Evolutionary conservation across 2,113 vertebrate species (phyloP), one percentile per base, ranked within the genome.

Genomic region (Oreochromis tanganicae): DNA sequence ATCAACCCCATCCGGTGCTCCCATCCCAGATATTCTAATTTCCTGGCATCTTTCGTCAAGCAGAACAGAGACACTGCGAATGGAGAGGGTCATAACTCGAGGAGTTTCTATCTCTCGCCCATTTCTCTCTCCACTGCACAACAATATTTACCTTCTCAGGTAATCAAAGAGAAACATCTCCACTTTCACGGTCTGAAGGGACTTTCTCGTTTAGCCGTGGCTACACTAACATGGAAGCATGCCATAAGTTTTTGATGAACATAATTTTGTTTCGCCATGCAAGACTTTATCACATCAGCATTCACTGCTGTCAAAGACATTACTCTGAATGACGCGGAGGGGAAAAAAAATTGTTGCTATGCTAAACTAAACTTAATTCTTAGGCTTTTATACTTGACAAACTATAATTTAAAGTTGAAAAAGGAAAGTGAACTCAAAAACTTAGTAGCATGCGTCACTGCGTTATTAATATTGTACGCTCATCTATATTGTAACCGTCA

Each of bases 81-180:
- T 9, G 19, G 4, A 19, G 3, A 50, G 71, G 29, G 36, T 54
- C 81, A 54, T 34, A 48, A 52, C 86, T 87, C 27, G 17, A 83
- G 50, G 66, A 84, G 83, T 79, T 75, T 85, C 86, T 21, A 73
- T 66, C 68, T 61, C 68, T 88, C 68, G 43, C 68, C 79, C 57
- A 81, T 54, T 80, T 89, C 86, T 87, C 85, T 87, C 83, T 88
- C 66, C 63, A 19, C 85, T 78, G 85, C 82, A 81, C 82, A 80
- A 4, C 12, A 16, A 13, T 81, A 87, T 88, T 90, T 84, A 90
- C 61, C 80, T 82, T 24, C n/a, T 84, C 63, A 63, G 68, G 87
- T 82, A 82, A 91, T 91, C 90, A 89, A 14, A 83, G 56, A 80
- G 21, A 71, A 50, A 84, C 46, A 27, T 16, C 46, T n/a, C n/a